Evolutionary conservation across 1,140 invertebrate species (phyloP).

Genomic region (Aphis craccivora): DNA sequence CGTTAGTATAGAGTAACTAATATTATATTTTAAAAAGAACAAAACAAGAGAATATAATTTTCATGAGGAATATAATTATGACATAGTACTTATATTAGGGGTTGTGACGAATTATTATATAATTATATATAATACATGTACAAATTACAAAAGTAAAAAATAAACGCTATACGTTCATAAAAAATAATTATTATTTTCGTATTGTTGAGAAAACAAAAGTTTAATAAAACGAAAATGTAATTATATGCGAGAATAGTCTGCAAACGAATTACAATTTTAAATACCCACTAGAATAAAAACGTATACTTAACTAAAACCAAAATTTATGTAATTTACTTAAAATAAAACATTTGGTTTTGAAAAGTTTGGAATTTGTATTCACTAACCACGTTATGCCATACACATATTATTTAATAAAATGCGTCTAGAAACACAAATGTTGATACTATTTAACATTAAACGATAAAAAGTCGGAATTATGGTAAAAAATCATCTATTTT

Average conservation of each 20-base stretch:
- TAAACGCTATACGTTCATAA: not conserved
- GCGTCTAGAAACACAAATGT: not conserved
- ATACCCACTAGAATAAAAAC: conserved; percentile 1
- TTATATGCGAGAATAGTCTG: conserved; percentile 8
- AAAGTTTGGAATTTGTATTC: not conserved
- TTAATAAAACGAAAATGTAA: conserved; percentile 7
- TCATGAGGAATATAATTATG: not conserved
- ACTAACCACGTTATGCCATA: not conserved
- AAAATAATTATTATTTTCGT: conserved; percentile 19
- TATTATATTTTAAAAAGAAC: not conserved
- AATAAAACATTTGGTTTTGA: not conserved
- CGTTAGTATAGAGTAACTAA: not conserved
- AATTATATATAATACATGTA: conserved; percentile 13
- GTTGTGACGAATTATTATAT: not conserved
- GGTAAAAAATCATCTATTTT: not conserved
- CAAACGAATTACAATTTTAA: conserved; percentile 14
- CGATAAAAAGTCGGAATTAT: not conserved
- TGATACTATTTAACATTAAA: not conserved
- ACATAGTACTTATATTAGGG: not conserved
- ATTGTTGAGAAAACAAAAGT: conserved; percentile 1
- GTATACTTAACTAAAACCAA: not conserved
- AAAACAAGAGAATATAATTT: not conserved
- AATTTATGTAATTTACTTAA: not conserved
- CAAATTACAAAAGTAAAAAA: not conserved
- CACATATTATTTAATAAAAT: conserved; percentile 11